These are phyloP conservation scores for Drosophila repleta DNA, from an alignment of 1,140 invertebrate species.

Conservation along the genomic window DNA sequence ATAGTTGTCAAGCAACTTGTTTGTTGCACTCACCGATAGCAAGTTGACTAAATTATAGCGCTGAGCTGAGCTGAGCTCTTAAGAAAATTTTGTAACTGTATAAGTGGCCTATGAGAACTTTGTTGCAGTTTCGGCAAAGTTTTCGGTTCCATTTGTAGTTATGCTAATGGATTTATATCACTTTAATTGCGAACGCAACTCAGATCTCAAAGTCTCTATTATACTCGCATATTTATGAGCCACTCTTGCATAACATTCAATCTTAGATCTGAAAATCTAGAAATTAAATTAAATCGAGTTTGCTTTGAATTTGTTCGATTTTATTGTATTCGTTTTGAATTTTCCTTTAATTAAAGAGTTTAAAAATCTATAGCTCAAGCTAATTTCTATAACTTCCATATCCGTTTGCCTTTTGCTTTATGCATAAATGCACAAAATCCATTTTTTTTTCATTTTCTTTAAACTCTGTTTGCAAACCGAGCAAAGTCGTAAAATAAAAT, in stretches of 20 bases:
- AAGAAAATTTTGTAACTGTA: background rate
- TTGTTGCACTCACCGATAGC: constrained; percentile 9
- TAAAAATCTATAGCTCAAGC: background rate
- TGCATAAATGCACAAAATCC: background rate
- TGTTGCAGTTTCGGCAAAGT: background rate
- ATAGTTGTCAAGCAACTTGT: constrained; percentile 24
- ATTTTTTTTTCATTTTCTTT: constrained; percentile 15
- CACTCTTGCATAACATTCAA: background rate
- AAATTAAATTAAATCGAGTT: too few species aligned
- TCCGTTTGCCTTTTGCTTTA: too few species aligned
- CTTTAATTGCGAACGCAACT: background rate
- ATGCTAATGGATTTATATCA: constrained; percentile 11
- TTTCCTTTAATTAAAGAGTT: too few species aligned
- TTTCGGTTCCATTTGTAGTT: background rate
- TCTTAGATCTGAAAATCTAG: background rate
- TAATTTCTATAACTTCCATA: background rate
- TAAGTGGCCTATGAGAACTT: background rate
- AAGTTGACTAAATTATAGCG: constrained; percentile 35
- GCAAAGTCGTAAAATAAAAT: constrained; percentile 57
- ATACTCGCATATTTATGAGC: background rate
- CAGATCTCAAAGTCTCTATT: background rate
- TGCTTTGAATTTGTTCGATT: too few species aligned
- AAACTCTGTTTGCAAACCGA: constrained; percentile 20
- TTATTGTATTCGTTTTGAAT: too few species aligned
- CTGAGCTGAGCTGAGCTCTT: background rate